Evolutionary conservation across 2,888 invertebrate genomes (phyloP).

Genomic region (Chymomyza procnemis): DNA sequence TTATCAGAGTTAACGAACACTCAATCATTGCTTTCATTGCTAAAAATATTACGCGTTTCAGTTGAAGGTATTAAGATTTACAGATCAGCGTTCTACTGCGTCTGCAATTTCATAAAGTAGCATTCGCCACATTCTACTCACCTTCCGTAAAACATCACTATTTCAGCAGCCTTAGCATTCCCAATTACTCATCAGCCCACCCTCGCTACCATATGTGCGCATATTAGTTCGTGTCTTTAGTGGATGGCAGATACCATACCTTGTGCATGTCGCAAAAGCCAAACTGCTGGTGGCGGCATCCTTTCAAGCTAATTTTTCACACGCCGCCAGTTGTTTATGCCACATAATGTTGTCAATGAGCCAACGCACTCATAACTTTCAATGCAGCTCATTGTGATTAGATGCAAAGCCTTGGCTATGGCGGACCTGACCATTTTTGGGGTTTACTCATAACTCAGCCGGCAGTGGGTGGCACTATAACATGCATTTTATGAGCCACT

Average conservation of each 20-base stretch:
- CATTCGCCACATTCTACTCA: too few relatives aligned
- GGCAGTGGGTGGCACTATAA: constrained; percentile 14
- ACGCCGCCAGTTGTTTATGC: constrained; percentile 59
- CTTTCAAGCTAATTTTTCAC: constrained; percentile 70
- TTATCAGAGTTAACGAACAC: too few relatives aligned
- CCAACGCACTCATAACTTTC: constrained; percentile 51
- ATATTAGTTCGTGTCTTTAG: background rate
- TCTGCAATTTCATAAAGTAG: too few relatives aligned
- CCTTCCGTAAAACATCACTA: too few relatives aligned
- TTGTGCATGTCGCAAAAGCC: constrained; percentile 40
- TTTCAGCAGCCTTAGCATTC: too few relatives aligned
- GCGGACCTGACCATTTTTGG: constrained; percentile 14
- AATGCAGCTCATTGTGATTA: background rate
- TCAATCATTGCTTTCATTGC: too few relatives aligned
- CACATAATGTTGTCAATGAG: constrained; percentile 51
- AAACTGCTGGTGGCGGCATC: constrained; percentile 53
- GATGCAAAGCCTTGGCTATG: constrained; percentile 6
- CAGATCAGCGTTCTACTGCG: too few relatives aligned
- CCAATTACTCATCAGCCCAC: too few relatives aligned
- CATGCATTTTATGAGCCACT: constrained; percentile 14
- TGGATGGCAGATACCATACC: background rate
- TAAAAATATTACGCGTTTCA: too few relatives aligned
- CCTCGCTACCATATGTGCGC: background rate
- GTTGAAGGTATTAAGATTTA: too few relatives aligned
- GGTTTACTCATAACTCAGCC: constrained; percentile 28